Evolutionary conservation across 1,140 invertebrate species (phyloP).

Genomic region (Zaprionus africanus): DNA sequence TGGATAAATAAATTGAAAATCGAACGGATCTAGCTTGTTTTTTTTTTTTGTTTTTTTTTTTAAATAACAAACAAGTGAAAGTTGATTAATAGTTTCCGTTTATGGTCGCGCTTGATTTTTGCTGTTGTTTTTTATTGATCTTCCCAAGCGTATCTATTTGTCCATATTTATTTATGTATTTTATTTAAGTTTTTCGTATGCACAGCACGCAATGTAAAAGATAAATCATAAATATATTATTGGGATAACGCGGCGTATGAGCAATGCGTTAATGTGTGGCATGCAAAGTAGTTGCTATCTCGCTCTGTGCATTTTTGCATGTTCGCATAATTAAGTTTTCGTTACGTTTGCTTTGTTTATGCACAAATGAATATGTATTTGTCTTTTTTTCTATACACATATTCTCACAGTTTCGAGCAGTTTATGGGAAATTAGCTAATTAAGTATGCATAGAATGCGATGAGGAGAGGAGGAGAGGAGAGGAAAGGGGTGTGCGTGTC

Average conservation of each 20-base stretch:
- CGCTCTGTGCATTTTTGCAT: constrained; percentile 67
- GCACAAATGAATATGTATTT: constrained; percentile 30
- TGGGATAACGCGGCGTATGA: constrained; percentile 45
- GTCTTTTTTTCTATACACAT: constrained; percentile 41
- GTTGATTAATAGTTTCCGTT: constrained; percentile 80
- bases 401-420: constrained; percentile 54
- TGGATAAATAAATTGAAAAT: constrained; percentile 28
- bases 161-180: constrained; percentile 32
- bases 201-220: constrained; percentile 49
- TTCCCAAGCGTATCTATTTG: constrained; percentile 22
- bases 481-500: constrained; percentile 5
- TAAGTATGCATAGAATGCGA: constrained; percentile 57
- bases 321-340: constrained; percentile 58
- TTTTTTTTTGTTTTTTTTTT: constrained; percentile 21
- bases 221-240: constrained; percentile 15
- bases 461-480: no score
- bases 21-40: constrained; percentile 22
- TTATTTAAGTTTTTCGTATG: constrained; percentile 31
- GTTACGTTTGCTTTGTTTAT: constrained; percentile 28
- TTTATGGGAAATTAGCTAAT: constrained; percentile 67
- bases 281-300: constrained; percentile 49
- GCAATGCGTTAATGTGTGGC: constrained; percentile 33
- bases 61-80: constrained; percentile 61
- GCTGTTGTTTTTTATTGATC: constrained; percentile 16
- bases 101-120: constrained; percentile 49